phyloP scores from a whole-genome alignment of 2,113 vertebrate genomes.

The Proterorhinus semilunaris region DNA sequence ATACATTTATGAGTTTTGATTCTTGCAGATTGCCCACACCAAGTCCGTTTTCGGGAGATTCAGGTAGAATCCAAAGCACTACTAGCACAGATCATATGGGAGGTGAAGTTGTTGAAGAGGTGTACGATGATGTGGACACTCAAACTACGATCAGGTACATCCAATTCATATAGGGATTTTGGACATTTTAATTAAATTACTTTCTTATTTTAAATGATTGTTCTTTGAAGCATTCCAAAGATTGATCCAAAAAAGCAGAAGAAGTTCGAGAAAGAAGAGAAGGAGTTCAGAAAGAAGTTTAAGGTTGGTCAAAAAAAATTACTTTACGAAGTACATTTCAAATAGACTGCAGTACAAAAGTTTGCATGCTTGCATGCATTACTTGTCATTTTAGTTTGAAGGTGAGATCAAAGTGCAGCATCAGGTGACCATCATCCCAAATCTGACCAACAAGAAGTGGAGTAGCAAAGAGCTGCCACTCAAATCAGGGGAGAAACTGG shows the following conservation, averaged over 20 bases:
- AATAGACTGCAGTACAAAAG: neutral
- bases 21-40: conserved; percentile 64
- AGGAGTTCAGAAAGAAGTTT: conserved; percentile 92
- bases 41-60: conserved; percentile 51
- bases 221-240: conserved; percentile 25
- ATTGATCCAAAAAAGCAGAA: conserved; percentile 80
- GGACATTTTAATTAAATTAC: neutral
- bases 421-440: conserved; percentile 68
- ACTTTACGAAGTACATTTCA: neutral
- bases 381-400: conserved; percentile 80
- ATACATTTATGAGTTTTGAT: conserved; percentile 8
- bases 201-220: neutral
- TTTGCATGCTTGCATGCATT: no score
- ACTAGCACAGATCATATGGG: conserved; percentile 25
- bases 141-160: conserved; percentile 78
- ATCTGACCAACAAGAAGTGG: conserved; percentile 79
- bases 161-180: neutral
- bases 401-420: conserved; percentile 88
- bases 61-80: conserved; percentile 47
- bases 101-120: conserved; percentile 63
- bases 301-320: conserved; percentile 74
- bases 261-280: conserved; percentile 89
- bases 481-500: conserved; percentile 84
- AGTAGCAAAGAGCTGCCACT: conserved; percentile 81
- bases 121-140: conserved; percentile 89